Base-by-base conservation (phyloP, 2,888 invertebrate species). In the Octodonta nipae region DNA sequence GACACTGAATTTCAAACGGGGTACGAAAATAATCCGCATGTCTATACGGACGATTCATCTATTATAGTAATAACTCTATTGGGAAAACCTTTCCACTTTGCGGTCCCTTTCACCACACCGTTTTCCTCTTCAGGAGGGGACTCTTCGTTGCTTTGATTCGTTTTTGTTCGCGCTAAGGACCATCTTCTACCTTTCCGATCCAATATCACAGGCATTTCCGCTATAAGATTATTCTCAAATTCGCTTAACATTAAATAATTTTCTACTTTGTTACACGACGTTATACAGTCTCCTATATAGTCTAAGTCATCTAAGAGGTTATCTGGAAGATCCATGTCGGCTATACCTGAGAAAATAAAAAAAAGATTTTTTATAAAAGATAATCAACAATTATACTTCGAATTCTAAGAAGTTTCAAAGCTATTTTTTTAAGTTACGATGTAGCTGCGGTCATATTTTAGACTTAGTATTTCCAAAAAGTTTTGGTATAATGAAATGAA, bases 161-260 rank as follows among this genome's bases (percentile, higher is more conserved):
- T 55, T 40, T 58, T 58, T 17, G 67, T 66, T 41, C 69, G 68
- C 2, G 78, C 78, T 36, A 78, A 61, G 7, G 81, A 80, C 79
- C 80, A 81, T 28, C 79, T 68, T 26, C 81, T 64, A 8, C 74
- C 75, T 40, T 75, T 75, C 26, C 78, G 68, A 55, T 81, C 81
- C 60, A 76, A 70, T 49, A 80, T 65, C 47, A 75, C 75, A 12
- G 81, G 81, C 64, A 79, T 69, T 57, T 82, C 82, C 2, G 81
- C 80, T 51, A 80, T 81, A 36, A 84, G 63, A 58, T 84, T 84
- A 64, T 84, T 84, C 58, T 85, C 84, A 59, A 82, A 84, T 60
- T 85, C 85, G 50, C 82, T 82, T 42, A 84, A 69, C 82, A 85
- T 83, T 49, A 85, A 65, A 58, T 82, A 84, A 64, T 84, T 83